These are phyloP conservation scores for Thamnophis sirtalis DNA, from an alignment of 2,113 vertebrate species.

Conservation along the genomic window DNA sequence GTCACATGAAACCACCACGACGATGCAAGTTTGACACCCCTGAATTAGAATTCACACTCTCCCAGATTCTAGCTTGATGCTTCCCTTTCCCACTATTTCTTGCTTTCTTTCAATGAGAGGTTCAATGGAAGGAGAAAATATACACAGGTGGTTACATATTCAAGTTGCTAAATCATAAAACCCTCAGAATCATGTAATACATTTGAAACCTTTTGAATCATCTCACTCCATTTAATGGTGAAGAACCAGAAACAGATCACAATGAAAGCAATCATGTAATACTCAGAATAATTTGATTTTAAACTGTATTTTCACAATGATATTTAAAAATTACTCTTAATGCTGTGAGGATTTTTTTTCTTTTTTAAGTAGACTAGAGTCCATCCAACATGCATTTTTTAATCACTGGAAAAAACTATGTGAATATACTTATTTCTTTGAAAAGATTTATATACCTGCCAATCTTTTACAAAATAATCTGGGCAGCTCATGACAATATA, in stretches of 20 bases:
- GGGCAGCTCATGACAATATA: background rate
- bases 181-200: background rate
- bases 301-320: background rate
- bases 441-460: too few species aligned
- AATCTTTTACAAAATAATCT: too few species aligned
- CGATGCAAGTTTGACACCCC: too few species aligned
- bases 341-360: too few species aligned
- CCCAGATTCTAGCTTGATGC: background rate
- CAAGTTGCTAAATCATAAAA: background rate
- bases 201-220: background rate
- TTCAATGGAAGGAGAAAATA: background rate
- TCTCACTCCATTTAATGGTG: background rate
- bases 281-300: slow-evolving; percentile 8
- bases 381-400: background rate
- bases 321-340: background rate
- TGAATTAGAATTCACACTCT: too few species aligned
- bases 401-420: background rate
- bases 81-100: background rate
- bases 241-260: slow-evolving; percentile 3
- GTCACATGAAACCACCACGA: too few species aligned
- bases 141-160: background rate
- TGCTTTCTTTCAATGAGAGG: background rate
- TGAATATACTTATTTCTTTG: too few species aligned
- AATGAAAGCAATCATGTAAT: background rate
- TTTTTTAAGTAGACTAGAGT: background rate